Evolutionary conservation across 2,113 vertebrate genomes (phyloP), one percentile per base, ranked within the genome.

Genomic region (Aix galericulata): DNA sequence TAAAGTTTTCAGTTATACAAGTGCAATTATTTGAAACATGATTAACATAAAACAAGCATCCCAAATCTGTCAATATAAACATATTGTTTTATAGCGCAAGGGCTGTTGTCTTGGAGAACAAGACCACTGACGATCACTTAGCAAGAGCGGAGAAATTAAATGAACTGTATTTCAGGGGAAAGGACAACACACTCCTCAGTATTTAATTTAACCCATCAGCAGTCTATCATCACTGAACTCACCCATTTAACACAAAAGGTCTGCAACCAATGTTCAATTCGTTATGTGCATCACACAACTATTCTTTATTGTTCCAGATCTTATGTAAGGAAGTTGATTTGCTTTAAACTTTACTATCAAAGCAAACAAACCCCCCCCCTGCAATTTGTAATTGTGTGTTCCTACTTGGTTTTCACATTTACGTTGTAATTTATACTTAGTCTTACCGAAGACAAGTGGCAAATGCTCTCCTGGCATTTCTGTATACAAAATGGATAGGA

Each of bases 401-500:
- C 32, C 8, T 42, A 14, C 59, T 64, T 60, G 26, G 8, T 67
- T 90, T 84, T 58, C 68, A 88, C 6, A 14, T 11, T 46, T 1
- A 1, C 11, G 42, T 46, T 34, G 23, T 34, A 27, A 32, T 76
- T 81, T 46, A 77, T 3, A 36, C 8, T 78, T 32, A 44, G 79
- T 88, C 93, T 98, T 93, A 99, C 99, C 98, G 98, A 96, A 99
- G 98, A 96, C 99, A 99, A 0, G 99, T 99, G 82, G 99, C 98
- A 93, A 99, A 99, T 8, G 98, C 98, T 93, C 99, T 98, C 36
- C 99, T 99, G 50, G 99, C 98, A 53, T 99, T 99, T 97, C 98
- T 98, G 90, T 99, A 99, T 17, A 99, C 96, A 89, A 99, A 99
- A 95, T 99, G 98, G 95, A 99, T 99, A 23, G 99, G 99, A 95